Evolutionary conservation across 2,797 vertebrate species (phyloP), one percentile per base, ranked within the genome.

Genomic region (Alca torda): DNA sequence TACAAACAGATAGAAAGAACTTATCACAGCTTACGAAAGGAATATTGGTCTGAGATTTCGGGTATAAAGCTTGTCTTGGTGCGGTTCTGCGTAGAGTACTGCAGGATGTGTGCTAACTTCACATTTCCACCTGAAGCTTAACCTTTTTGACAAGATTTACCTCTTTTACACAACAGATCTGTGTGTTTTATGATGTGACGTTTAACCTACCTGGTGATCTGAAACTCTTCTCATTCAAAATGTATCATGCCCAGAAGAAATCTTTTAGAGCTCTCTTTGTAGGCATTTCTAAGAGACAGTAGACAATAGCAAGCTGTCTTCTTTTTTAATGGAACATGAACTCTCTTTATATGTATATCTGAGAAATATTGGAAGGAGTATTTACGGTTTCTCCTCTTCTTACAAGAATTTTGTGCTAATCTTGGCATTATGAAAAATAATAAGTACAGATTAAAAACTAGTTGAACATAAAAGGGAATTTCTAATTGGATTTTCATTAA

Each of bases 171-270:
- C 26, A 28, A 70, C 76, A 91, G 20, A 37, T 24, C 19, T 79
- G 1, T 45, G 12, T 1, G 0, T 68, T 84, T 10, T 19, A 9
- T 16, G 19, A 64, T 3, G 5, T 45, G 16, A 25, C 4, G 2
- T 43, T 54, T 82, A 54, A 46, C 1, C 2, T 50, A 17, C 9
- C 5, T 31, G 11, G 4, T n/a, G 67, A 37, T 72, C 45, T 45
- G 37, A 80, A 86, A 19, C 5, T 68, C 14, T 54, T 3, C 3
- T 10, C 4, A 25, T 60, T 64, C 24, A 39, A 78, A 84, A 54
- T 26, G 2, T 37, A 41, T 28, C 45, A 1, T 14, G 6, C 3
- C 16, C 35, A 63, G 56, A 54, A 64, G n/a, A 70, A 17, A 11
- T 31, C 3, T 45, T 79, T 65, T 30, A 35, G 17, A 65, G 3